Conservation (phyloP, 2,797 vertebrate genomes). For the Lagorchestes hirsutus region DNA sequence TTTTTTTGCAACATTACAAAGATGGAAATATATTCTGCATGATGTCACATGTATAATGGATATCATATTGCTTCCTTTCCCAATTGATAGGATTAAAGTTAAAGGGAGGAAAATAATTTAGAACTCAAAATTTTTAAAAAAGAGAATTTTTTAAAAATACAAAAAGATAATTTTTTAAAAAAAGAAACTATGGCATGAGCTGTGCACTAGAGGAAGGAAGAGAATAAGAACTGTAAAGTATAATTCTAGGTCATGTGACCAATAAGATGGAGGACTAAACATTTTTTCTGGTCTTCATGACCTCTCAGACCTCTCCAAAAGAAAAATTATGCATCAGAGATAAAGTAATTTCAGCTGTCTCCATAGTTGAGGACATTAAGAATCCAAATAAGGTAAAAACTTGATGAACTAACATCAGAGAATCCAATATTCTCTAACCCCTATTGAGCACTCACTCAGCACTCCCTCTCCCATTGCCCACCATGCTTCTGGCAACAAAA, state of each 20-base stretch:
- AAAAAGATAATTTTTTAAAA: not conserved
- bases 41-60: not conserved
- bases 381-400: not conserved
- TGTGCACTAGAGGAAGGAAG: not conserved
- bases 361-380: not conserved
- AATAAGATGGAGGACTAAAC: not conserved
- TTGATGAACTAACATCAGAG: not conserved
- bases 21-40: not conserved
- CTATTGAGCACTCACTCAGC: not conserved
- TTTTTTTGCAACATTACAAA: not conserved
- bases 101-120: not conserved
- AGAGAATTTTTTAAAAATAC: not conserved
- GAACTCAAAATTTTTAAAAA: not conserved
- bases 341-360: not conserved
- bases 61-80: not conserved
- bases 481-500: not conserved
- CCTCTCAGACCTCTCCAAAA: not conserved
- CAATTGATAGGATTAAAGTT: not conserved
- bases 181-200: not conserved
- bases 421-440: not conserved
- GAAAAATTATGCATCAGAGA: not conserved
- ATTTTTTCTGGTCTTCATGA: not conserved
- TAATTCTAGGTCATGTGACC: too few species aligned
- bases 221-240: not conserved
- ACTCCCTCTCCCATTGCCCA: not conserved